Base-by-base conservation (phyloP, 2,888 invertebrate genomes). In the Andrena hattorfiana region DNA sequence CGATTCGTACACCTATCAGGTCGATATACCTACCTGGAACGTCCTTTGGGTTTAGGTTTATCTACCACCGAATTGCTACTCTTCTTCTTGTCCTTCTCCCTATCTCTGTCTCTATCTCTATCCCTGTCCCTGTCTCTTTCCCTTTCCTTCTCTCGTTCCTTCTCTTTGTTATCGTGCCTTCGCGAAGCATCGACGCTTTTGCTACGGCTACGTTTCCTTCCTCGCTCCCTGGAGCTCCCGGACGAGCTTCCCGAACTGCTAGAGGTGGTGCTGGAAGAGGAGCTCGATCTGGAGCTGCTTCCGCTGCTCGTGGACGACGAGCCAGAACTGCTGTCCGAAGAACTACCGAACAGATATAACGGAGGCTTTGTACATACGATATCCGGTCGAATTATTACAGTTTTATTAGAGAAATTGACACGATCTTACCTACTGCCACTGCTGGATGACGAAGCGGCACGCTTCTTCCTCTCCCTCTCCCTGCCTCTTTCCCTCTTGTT, bases 381-480 rank as follows among this genome's bases (percentile, higher is more conserved):
- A 23, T 3, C 8, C 7, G 4, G 3, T 30, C 10, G 10, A 56
- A 64, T 28, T 13, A 1, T 35, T 32, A 30, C 28, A 5, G 13
- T 42, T 48, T 10, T 26, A n/a, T 28, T 20, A 28, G 0, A 23
- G 56, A 71, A 62, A 48, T 51, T 6, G 20, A 0, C 8, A 20
- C 62, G 20, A 23, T 7, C 70, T 63, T 96, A 96, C 94, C 97
- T 97, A 90, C 97, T 97, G 74, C 97, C 97, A 92, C 97, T 97
- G 91, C 97, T 97, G 81, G 97, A 97, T 0, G 97, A 97, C 54
- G 97, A 97, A 28, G 97, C 97, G 28, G 97, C 97, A 85, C 96
- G 96, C 92, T 96, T 97, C 92, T 97, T 97, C 89, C 95, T 95
- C 23, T 95, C 95, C 63, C 94, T 94, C 2, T 94, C 94, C 90